Evolutionary conservation across 1,140 invertebrate genomes (phyloP), one percentile per base, ranked within the genome.

Genomic region (Whitmania pigra): DNA sequence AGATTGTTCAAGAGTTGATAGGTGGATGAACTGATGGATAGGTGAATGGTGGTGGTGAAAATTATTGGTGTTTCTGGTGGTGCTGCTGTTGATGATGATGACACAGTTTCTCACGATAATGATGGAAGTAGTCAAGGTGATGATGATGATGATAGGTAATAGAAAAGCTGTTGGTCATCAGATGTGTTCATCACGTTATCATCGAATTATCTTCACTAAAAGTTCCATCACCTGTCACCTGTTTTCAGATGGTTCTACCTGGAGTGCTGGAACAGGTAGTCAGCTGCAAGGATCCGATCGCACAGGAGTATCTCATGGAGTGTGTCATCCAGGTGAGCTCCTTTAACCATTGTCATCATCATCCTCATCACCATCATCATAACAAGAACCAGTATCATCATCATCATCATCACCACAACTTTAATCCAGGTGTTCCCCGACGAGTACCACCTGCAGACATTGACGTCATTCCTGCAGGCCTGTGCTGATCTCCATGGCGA

Each of bases 301-400:
- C 97, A 3, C 97, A 99, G 82, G 94, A 99, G 84, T 99, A 99
- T 84, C 86, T 99, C 11, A 98, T 99, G 94, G 96, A 99, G 82
- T 99, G 96, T 82, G 94, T 99, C 72, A 99, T 99, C 83, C 96
- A 99, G 87, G 93, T 92, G 79, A 53, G 27, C 5, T 4, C 11
- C 29, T 6, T 3, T 57, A n/a, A 63, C 22, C 57, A 13, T 63
- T 63, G 22, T 31, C 11, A 20, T 63, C 57, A 63, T 20, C 7
- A 20, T 63, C 57, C 7, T 20, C 7, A 18, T 6, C 2, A 22
- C 11, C 5, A 63, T 5, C 2, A 20, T 63, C 57, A 63, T 63
- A 63, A 18, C 22, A 63, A 17, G 6, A 4, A 63, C 22, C 57
- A 13, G 9, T 17, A 63, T 31, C 11, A 20, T 63, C 57, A 63